Evolutionary conservation across 1,140 invertebrate genomes (phyloP).

Genomic region (fruit fly (Drosophila melanogaster)): Release_6_plus_ISO1_MT NC_004354.4:2816001-2816500

Average conservation of each 20-base stretch:
- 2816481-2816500: neutral
- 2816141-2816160: slow-evolving; percentile 76
- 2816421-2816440: no score
- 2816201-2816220: neutral
- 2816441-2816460: no score
- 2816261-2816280: slow-evolving; percentile 14
- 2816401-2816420: no score
- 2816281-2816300: slow-evolving; percentile 42
- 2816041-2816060: neutral
- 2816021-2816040: slow-evolving; percentile 54
- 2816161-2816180: slow-evolving; percentile 10
- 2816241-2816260: slow-evolving; percentile 52
- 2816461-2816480: neutral
- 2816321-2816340: no score
- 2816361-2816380: no score
- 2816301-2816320: slow-evolving; percentile 61
- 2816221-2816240: slow-evolving; percentile 33
- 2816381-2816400: neutral
- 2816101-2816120: slow-evolving; percentile 73
- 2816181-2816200: neutral
- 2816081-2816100: neutral
- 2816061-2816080: neutral
- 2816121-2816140: slow-evolving; percentile 72
- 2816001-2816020: neutral
- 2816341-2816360: neutral